Evolutionary conservation across 2,888 invertebrate species (phyloP).

Genomic region (Amblyjoppa fuscipennis): DNA sequence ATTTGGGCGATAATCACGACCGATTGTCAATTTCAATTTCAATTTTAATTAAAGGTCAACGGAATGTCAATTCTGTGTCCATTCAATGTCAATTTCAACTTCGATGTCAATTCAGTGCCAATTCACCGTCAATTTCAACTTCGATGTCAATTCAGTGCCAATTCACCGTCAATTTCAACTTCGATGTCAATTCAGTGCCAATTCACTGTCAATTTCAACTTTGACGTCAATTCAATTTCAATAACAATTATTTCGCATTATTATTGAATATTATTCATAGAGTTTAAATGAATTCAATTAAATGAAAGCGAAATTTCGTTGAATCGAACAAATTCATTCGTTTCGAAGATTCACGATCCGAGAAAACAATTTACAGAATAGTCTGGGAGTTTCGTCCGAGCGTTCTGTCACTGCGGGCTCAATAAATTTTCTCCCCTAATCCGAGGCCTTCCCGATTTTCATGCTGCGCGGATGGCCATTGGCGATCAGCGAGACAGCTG

Average conservation of each 20-base stretch:
- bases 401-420: neutral
- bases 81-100: neutral
- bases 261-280: too few species aligned
- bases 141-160: neutral
- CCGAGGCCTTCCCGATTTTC: neutral
- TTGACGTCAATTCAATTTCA: too few species aligned
- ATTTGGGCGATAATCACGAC: too few species aligned
- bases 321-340: neutral
- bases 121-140: neutral
- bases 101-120: neutral
- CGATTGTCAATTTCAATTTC: neutral
- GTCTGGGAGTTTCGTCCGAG: neutral
- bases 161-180: neutral
- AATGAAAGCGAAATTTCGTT: neutral
- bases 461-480: neutral
- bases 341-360: neutral
- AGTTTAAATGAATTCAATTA: neutral
- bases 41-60: neutral
- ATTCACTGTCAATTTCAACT: too few species aligned
- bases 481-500: constrained; percentile 17
- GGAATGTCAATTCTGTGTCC: too few species aligned
- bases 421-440: constrained; percentile 3
- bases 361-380: neutral
- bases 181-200: neutral
- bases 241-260: too few species aligned